These are phyloP conservation scores for Vanessa atalanta DNA, from an alignment of 1,140 invertebrate species.

Conservation along the genomic window DNA sequence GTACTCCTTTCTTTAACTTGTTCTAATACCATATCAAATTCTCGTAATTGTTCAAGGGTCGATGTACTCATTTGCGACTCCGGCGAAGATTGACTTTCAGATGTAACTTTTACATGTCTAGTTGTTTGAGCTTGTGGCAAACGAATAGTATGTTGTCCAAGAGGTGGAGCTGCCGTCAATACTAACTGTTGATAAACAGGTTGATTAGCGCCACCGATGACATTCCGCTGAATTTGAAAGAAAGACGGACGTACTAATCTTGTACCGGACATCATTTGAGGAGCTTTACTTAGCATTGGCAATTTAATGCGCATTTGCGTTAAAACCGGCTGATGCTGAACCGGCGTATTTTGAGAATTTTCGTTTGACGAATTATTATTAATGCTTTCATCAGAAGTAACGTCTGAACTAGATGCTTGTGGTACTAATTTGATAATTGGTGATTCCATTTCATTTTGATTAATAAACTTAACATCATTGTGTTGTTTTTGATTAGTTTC, in stretches of 20 bases:
- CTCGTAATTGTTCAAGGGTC: constrained; percentile 88
- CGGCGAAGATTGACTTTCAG: constrained; percentile 61
- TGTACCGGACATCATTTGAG: constrained; percentile 74
- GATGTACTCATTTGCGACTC: constrained; percentile 81
- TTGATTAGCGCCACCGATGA: constrained; percentile 78
- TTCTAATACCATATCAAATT: constrained; percentile 91
- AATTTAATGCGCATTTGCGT: constrained; percentile 80
- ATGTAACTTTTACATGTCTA: constrained; percentile 58
- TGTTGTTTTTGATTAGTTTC: constrained; percentile 68
- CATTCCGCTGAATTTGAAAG: constrained; percentile 82
- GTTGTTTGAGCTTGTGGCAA: constrained; percentile 66
- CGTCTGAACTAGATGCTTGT: constrained; percentile 54
- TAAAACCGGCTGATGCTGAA: constrained; percentile 73
- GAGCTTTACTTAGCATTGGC: constrained; percentile 77
- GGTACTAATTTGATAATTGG: constrained; percentile 78
- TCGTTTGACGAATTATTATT: constrained; percentile 54
- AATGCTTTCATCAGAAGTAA: constrained; percentile 61
- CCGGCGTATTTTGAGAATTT: constrained; percentile 41
- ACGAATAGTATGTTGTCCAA: constrained; percentile 75
- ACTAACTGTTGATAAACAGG: constrained; percentile 78
- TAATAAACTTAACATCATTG: constrained; percentile 47
- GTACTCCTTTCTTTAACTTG: constrained; percentile 89
- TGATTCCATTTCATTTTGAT: constrained; percentile 64
- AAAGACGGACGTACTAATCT: constrained; percentile 82
- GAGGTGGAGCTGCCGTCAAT: constrained; percentile 72